phyloP scores from a whole-genome alignment of 2,797 vertebrate genomes.

The Arrhamphus sclerolepis region DNA sequence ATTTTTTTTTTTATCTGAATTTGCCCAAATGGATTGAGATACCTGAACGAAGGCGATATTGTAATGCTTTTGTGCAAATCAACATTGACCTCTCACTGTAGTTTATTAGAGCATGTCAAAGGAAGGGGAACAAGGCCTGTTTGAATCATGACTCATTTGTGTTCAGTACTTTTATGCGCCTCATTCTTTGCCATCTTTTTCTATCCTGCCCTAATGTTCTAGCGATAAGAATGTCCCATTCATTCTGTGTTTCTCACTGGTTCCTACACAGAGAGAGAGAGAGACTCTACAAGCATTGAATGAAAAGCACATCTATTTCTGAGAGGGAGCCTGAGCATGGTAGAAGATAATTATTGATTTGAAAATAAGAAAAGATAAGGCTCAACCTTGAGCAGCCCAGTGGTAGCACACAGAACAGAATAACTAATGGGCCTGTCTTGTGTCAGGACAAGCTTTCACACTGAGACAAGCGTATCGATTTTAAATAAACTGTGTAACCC shows the following conservation, averaged over 20 bases:
- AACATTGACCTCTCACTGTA: slow-evolving; percentile 52
- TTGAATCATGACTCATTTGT: slow-evolving; percentile 75
- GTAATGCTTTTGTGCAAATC: slow-evolving; percentile 55
- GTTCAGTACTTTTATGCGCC: slow-evolving; percentile 59
- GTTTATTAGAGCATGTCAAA: slow-evolving; percentile 65
- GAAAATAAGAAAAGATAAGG: slow-evolving; percentile 83
- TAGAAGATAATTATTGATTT: slow-evolving; percentile 83
- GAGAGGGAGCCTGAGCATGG: slow-evolving; percentile 53
- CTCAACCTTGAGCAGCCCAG: slow-evolving; percentile 79
- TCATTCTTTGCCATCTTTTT: slow-evolving; percentile 66
- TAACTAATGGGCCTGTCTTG: slow-evolving; percentile 81
- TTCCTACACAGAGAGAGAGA: slow-evolving; percentile 38
- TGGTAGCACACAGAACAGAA: slow-evolving; percentile 71
- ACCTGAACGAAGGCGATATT: slow-evolving; percentile 45
- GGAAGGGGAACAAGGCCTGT: slow-evolving; percentile 62
- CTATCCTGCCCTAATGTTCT: slow-evolving; percentile 71
- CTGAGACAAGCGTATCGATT: slow-evolving; percentile 78
- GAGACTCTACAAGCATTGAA: slow-evolving; percentile 61
- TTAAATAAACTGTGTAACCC: slow-evolving; percentile 81
- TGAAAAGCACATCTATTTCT: slow-evolving; percentile 76
- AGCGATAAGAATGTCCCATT: slow-evolving; percentile 69
- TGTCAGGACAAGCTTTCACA: slow-evolving; percentile 76
- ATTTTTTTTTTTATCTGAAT: slow-evolving; percentile 29
- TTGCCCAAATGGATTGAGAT: slow-evolving; percentile 42
- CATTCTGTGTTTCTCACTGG: slow-evolving; percentile 58